These are phyloP conservation scores for Clusia tigrina DNA, from an alignment of 2,888 invertebrate species.

Conservation along the genomic window DNA sequence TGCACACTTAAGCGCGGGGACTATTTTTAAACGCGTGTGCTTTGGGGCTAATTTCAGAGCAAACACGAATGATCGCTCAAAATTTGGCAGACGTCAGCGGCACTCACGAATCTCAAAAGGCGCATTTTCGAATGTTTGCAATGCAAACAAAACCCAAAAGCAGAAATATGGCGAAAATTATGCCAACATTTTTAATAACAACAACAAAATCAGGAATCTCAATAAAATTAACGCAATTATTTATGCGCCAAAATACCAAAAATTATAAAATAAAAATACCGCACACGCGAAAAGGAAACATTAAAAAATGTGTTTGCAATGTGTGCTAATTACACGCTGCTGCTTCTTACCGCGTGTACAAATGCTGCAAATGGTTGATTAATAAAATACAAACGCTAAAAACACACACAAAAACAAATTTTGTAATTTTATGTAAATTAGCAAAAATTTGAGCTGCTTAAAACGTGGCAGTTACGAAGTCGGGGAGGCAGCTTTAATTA, in stretches of 20 bases:
- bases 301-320: background rate
- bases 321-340: no score
- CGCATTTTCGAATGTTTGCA: no score
- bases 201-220: background rate
- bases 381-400: no score
- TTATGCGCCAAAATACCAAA: conserved; percentile 14
- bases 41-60: background rate
- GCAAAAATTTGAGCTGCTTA: no score
- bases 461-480: no score
- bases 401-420: no score
- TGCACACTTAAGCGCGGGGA: background rate
- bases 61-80: background rate
- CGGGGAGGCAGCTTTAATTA: no score
- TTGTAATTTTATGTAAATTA: no score
- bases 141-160: background rate
- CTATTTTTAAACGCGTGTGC: background rate
- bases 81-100: background rate
- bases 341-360: no score
- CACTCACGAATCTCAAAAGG: no score
- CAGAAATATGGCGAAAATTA: background rate
- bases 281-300: background rate
- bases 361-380: no score
- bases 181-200: background rate
- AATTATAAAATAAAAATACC: background rate
- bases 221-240: conserved; percentile 1